phyloP scores from a whole-genome alignment of 2,888 invertebrate genomes.

The Eilema griseolum region DNA sequence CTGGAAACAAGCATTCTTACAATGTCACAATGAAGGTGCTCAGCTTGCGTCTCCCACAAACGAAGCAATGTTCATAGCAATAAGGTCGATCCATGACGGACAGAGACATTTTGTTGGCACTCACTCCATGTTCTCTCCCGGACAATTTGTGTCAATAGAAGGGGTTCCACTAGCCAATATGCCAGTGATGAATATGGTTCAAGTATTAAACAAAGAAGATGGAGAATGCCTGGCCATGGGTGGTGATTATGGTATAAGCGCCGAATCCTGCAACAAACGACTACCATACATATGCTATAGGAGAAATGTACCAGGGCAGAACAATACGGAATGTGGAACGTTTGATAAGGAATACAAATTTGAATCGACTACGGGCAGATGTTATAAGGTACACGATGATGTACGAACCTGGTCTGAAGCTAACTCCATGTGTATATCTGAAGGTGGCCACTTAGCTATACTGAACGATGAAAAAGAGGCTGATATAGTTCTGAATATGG shows the following conservation, averaged over 20 bases:
- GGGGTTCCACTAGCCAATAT: slow-evolving; percentile 17
- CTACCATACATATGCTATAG: slow-evolving; percentile 21
- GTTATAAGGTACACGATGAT: slow-evolving; percentile 17
- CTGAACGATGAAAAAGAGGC: slow-evolving; percentile 15
- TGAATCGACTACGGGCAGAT: slow-evolving; percentile 13
- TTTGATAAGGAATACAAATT: slow-evolving; percentile 14
- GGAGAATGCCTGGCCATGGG: slow-evolving; percentile 10
- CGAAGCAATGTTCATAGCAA: not conserved
- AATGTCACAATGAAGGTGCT: slow-evolving; percentile 17
- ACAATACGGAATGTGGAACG: slow-evolving; percentile 16
- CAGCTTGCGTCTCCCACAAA: slow-evolving; percentile 13
- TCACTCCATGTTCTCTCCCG: slow-evolving; percentile 15
- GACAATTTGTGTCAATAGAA: slow-evolving; percentile 19
- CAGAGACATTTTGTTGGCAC: slow-evolving; percentile 7
- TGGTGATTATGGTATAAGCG: not conserved
- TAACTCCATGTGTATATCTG: slow-evolving; percentile 17
- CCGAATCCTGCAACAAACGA: not conserved
- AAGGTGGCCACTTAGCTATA: slow-evolving; percentile 18
- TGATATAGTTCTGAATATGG: not conserved
- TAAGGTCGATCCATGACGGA: not conserved
- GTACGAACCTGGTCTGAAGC: slow-evolving; percentile 15
- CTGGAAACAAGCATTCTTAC: slow-evolving; percentile 12
- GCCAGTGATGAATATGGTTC: slow-evolving; percentile 7
- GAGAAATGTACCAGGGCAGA: not conserved
- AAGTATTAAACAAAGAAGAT: slow-evolving; percentile 5